Conservation (phyloP, 2,113 vertebrate species). For the Spheniscus mendiculus region DNA sequence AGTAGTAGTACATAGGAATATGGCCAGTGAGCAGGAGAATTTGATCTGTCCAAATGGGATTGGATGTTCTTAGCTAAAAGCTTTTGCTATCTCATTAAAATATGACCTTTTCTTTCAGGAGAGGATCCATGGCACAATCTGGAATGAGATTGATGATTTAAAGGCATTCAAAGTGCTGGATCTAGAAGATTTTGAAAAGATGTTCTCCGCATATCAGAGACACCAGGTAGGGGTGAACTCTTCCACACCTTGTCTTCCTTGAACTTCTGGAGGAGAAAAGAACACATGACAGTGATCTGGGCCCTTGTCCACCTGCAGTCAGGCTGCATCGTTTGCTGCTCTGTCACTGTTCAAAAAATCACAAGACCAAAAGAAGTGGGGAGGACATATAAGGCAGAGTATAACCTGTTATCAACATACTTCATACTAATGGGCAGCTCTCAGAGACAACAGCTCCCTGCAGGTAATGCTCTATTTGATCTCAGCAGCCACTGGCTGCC, state of each 20-base stretch:
- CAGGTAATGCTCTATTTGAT: not conserved
- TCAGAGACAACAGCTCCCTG: not conserved
- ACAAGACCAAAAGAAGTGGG: not conserved
- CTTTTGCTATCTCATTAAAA: not conserved
- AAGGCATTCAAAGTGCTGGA: constrained; percentile 90
- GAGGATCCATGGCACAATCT: constrained; percentile 90
- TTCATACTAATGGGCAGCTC: not conserved
- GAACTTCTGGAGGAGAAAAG: not conserved
- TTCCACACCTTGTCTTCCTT: not conserved
- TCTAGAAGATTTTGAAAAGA: constrained; percentile 95
- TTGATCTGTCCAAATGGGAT: not conserved
- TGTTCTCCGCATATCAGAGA: constrained; percentile 97
- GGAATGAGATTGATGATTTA: constrained; percentile 94
- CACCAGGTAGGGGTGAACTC: constrained; percentile 77
- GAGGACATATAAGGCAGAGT: not conserved
- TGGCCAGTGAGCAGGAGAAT: not conserved
- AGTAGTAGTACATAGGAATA: not conserved
- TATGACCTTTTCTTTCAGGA: constrained; percentile 74
- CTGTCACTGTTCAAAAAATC: not conserved
- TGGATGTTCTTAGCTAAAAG: not conserved
- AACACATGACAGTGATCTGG: not conserved
- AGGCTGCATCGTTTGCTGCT: not conserved
- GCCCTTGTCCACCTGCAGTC: not conserved
- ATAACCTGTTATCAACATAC: not conserved
- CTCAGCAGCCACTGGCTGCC: not conserved